Evolutionary conservation across 2,113 vertebrate species (phyloP).

Genomic region (Bos javanicus): DNA sequence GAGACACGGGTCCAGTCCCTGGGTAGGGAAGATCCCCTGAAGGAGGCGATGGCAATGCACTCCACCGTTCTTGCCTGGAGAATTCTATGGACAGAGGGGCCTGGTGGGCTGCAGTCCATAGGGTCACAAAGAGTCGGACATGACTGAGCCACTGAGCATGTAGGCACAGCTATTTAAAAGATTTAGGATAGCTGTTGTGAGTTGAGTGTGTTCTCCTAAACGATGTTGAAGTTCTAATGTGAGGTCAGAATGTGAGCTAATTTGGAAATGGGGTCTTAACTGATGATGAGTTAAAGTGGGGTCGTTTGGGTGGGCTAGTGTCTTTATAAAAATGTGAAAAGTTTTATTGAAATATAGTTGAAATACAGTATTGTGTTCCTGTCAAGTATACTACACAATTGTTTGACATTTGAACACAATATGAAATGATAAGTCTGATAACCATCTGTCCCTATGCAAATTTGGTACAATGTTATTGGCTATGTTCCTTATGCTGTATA

Average conservation of each 20-base stretch:
- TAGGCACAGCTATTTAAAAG: neutral
- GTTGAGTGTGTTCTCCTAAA: neutral
- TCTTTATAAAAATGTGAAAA: neutral
- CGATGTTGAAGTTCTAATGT: neutral
- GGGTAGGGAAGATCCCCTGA: neutral
- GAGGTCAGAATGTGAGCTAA: neutral
- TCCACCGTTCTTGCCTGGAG: neutral
- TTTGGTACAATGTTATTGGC: neutral
- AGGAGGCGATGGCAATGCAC: neutral
- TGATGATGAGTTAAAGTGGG: neutral
- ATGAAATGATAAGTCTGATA: neutral
- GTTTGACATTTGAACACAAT: neutral
- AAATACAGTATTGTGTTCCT: neutral
- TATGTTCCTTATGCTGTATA: neutral
- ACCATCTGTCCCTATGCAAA: neutral
- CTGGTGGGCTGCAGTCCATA: accelerated
- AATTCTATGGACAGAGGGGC: neutral
- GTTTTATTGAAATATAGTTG: neutral
- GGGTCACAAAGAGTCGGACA: neutral
- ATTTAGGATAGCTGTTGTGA: neutral
- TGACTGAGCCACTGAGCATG: neutral
- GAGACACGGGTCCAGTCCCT: accelerated
- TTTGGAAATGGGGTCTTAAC: neutral
- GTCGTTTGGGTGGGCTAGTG: accelerated
- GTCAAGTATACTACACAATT: neutral